Conservation (phyloP, 2,888 invertebrate genomes). For the Camponotus fellah region DNA sequence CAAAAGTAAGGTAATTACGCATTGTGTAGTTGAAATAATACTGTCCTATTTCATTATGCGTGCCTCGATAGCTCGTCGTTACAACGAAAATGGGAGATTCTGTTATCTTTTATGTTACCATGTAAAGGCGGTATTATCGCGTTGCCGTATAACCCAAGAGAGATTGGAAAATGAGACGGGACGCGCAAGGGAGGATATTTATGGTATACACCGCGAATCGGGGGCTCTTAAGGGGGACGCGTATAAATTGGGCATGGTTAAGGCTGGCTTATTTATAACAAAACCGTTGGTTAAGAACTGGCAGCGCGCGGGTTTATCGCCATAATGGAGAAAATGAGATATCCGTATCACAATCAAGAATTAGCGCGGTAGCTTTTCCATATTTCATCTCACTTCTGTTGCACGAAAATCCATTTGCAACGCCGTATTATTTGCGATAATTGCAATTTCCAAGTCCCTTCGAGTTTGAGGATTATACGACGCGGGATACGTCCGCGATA, state of each 20-base stretch:
- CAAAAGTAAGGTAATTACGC: background rate
- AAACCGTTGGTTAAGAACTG: constrained; percentile 26
- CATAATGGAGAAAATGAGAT: constrained; percentile 32
- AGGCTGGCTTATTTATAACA: constrained; percentile 43
- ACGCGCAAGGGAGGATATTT: constrained; percentile 35
- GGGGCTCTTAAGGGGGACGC: constrained; percentile 29
- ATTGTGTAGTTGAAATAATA: constrained; percentile 20
- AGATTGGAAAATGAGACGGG: constrained; percentile 47
- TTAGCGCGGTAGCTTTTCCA: background rate
- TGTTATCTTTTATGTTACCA: constrained; percentile 30
- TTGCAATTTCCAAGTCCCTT: background rate
- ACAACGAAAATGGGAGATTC: constrained; percentile 16
- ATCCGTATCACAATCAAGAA: constrained; percentile 25
- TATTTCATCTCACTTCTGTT: background rate
- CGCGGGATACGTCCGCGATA: background rate
- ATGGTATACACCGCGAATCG: constrained; percentile 29
- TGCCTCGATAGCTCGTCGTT: constrained; percentile 4
- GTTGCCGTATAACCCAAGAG: constrained; percentile 47
- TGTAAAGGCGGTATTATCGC: constrained; percentile 46
- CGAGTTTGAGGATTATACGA: background rate
- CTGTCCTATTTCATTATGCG: background rate
- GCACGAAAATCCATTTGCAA: background rate
- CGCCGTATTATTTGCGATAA: constrained; percentile 3
- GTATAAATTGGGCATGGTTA: constrained; percentile 52
- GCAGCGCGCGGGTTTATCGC: constrained; percentile 24